These are phyloP conservation scores for Porphyrio hochstetteri DNA, from an alignment of 2,113 vertebrate genomes.

Conservation along the genomic window DNA sequence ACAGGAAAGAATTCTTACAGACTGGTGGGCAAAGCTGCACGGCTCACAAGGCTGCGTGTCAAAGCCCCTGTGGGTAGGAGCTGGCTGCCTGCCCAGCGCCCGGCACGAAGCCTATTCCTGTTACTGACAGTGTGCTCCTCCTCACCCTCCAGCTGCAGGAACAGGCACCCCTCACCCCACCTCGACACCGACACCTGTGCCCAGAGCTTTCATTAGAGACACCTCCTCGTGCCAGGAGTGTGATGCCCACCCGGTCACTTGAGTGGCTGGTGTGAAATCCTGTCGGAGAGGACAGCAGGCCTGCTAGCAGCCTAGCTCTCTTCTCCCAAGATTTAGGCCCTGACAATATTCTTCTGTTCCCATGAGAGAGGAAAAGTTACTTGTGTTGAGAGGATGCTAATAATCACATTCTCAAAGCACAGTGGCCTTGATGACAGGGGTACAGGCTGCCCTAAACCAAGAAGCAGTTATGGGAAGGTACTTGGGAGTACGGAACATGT, in stretches of 20 bases:
- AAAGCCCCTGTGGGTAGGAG: not conserved
- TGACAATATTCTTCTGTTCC: no score
- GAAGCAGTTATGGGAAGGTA: no score
- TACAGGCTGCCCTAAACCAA: no score
- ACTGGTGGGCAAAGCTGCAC: not conserved
- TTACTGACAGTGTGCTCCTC: not conserved
- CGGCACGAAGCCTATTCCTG: not conserved
- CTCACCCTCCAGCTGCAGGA: not conserved
- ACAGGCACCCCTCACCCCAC: not conserved
- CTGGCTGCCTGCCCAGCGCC: not conserved
- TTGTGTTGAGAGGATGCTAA: no score
- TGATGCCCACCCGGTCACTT: not conserved
- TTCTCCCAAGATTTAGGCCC: no score
- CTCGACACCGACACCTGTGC: rapidly evolving
- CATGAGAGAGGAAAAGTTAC: no score
- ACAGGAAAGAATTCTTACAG: not conserved
- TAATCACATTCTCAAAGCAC: no score
- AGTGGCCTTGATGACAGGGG: no score
- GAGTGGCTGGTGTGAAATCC: not conserved
- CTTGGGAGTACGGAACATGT: no score
- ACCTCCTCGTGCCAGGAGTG: no score
- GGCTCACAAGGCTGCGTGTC: not conserved
- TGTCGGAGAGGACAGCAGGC: no score
- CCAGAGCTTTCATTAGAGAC: not conserved
- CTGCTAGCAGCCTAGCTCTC: no score